A percentile compares a stretch with the other conserved stretches of the same genome.
phyloP scores from a whole-genome alignment of 2,113 vertebrate genomes.

The Arvicanthis niloticus region DNA sequence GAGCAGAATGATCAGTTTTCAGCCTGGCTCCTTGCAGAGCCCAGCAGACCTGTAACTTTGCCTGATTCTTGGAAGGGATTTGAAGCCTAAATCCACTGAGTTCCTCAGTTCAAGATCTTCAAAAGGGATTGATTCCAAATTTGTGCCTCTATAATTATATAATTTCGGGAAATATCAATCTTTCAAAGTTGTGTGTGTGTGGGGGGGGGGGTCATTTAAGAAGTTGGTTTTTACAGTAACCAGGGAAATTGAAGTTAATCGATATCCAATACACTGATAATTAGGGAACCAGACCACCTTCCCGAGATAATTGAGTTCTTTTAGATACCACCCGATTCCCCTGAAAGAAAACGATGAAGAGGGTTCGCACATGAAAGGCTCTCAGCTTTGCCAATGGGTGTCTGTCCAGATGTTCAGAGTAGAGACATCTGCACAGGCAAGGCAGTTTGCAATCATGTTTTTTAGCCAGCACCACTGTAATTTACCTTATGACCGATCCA shows the following conservation, averaged over 20 bases:
- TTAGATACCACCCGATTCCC: conserved; percentile 31
- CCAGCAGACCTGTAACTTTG: neutral
- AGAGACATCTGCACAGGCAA: conserved; percentile 51
- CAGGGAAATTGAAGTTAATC: conserved; percentile 5
- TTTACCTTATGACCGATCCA: conserved; percentile 59
- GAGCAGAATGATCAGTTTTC: neutral
- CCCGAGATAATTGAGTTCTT: conserved; percentile 11
- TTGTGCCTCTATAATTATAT: neutral
- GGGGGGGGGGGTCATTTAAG: neutral
- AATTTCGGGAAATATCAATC: conserved; percentile 22
- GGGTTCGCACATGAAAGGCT: neutral
- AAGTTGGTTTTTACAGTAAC: conserved; percentile 42
- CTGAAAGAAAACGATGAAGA: conserved; percentile 19
- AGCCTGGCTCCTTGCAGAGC: neutral
- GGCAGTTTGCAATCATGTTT: neutral
- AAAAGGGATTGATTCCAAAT: conserved; percentile 45
- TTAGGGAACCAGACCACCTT: neutral
- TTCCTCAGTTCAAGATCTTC: neutral
- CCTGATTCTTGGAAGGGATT: neutral
- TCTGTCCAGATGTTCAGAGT: neutral
- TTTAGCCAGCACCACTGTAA: conserved; percentile 43
- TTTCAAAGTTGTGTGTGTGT: neutral
- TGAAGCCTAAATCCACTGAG: neutral
- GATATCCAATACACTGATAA: neutral
- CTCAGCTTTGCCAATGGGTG: neutral